Base-by-base conservation (phyloP, 1,140 invertebrate genomes). In the Ericerus pela region DNA sequence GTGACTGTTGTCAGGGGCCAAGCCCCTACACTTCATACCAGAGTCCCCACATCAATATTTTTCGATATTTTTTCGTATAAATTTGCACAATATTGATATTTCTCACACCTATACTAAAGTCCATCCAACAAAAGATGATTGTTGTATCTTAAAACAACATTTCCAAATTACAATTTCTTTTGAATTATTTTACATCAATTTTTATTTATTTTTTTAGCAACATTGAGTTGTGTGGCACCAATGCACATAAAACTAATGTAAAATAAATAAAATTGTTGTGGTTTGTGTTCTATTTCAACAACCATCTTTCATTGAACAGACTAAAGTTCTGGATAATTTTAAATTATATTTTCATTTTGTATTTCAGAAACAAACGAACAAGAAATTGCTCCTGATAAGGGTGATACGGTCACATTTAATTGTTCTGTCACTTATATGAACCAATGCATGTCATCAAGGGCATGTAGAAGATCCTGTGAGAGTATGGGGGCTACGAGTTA, bases 401-500 rank as follows among this genome's bases (percentile, higher is more conserved):
- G 29, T 64, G 78, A 84, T 65, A 67, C 73, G 5, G 72, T 80
- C 58, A 81, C 79, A 3, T 73, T 85, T 0, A 95, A 96, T 71
- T 96, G 92, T 68, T 92, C 88, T 6, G 90, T 96, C 0, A 88
- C 87, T 1, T 96, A 87, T 69, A 82, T 93, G 80, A 79, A 82
- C 20, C 80, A 91, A 63, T 96, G 92, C 68, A 84, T 86, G 72
- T 88, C 90, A 2, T 82, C 81, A 73, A 81, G 82, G 64, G 94
- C 93, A 67, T 96, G 90, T 67, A 80, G 79, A 63, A 74, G 72
- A 3, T 79, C 79, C 6, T 94, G 89, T 66, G 76, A 79, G 58
- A 85, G 85, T 1, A 84, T 82, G 77, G 82, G 82, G 24, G 79
- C 81, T 6, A 71, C 74, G 12, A 79, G 79, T 69, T 88, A 79